Conservation (phyloP, 1,140 invertebrate genomes). For the Drosophila pseudoananassae region DNA sequence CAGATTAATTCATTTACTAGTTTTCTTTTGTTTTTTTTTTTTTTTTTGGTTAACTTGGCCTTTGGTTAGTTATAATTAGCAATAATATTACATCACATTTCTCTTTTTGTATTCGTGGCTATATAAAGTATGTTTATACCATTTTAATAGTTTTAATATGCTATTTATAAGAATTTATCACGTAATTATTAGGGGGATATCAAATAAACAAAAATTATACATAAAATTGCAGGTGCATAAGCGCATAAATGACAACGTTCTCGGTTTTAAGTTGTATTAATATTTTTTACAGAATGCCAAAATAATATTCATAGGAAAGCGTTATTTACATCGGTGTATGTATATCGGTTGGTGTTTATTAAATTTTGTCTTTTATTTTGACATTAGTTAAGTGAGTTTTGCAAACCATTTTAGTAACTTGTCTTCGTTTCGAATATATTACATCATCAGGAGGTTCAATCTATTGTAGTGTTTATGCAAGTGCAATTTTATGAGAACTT, state of each 20-base stretch:
- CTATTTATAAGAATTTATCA: slow-evolving; percentile 60
- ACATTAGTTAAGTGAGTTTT: slow-evolving; percentile 7
- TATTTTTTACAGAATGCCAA: slow-evolving; percentile 46
- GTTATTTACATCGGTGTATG: slow-evolving; percentile 62
- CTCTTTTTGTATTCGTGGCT: slow-evolving; percentile 27
- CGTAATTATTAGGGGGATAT: slow-evolving; percentile 59
- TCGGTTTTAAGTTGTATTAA: slow-evolving; percentile 21
- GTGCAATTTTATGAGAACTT: slow-evolving; percentile 66
- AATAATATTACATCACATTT: slow-evolving; percentile 81
- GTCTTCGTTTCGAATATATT: not conserved
- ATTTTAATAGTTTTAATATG: slow-evolving; percentile 58
- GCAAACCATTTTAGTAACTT: slow-evolving; percentile 16
- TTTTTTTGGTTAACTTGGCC: slow-evolving; percentile 84
- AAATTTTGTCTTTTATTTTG: not conserved
- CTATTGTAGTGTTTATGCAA: slow-evolving; percentile 54
- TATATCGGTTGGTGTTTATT: slow-evolving; percentile 4
- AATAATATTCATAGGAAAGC: slow-evolving; percentile 41
- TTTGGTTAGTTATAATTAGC: slow-evolving; percentile 84
- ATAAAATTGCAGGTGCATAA: slow-evolving; percentile 79
- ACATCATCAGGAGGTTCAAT: not conserved
- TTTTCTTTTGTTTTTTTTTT: slow-evolving; percentile 58
- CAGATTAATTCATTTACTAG: slow-evolving; percentile 51
- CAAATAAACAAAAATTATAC: slow-evolving; percentile 48
- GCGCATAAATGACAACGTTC: slow-evolving; percentile 30
- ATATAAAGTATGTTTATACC: slow-evolving; percentile 31